Evolutionary conservation across 2,797 vertebrate species (phyloP).

Genomic region (Danionella dracula): DNA sequence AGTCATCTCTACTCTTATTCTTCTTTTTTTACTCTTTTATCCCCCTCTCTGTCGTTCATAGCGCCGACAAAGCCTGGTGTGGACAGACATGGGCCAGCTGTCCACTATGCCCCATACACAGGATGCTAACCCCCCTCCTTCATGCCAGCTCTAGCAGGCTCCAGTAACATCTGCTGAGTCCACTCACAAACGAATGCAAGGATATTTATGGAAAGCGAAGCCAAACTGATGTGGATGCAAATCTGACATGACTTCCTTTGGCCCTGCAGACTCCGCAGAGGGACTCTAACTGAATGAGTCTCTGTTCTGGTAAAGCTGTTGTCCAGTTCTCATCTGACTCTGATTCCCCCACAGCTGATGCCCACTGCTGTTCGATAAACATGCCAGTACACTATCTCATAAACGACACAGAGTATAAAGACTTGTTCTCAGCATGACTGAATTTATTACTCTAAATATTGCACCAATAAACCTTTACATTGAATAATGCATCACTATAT

Average conservation of each 20-base stretch:
- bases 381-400: background rate
- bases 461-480: background rate
- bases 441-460: background rate
- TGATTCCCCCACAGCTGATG: slow-evolving; percentile 10
- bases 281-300: background rate
- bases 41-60: slow-evolving; percentile 14
- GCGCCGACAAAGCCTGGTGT: slow-evolving; percentile 55
- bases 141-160: slow-evolving; percentile 43
- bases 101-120: slow-evolving; percentile 25
- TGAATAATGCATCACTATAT: background rate
- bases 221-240: slow-evolving; percentile 19
- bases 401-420: background rate
- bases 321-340: slow-evolving; percentile 19
- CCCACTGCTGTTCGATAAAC: background rate
- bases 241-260: slow-evolving; percentile 20
- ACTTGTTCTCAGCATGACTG: background rate
- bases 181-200: slow-evolving; percentile 48
- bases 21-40: slow-evolving; percentile 11
- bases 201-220: slow-evolving; percentile 4
- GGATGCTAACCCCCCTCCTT: background rate
- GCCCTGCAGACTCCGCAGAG: background rate
- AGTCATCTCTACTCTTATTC: background rate
- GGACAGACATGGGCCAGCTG: slow-evolving; percentile 70
- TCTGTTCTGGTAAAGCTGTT: slow-evolving; percentile 24
- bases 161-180: slow-evolving; percentile 69